Evolutionary conservation across 1,140 invertebrate species (phyloP).

Genomic region (Procambarus virginalis): DNA sequence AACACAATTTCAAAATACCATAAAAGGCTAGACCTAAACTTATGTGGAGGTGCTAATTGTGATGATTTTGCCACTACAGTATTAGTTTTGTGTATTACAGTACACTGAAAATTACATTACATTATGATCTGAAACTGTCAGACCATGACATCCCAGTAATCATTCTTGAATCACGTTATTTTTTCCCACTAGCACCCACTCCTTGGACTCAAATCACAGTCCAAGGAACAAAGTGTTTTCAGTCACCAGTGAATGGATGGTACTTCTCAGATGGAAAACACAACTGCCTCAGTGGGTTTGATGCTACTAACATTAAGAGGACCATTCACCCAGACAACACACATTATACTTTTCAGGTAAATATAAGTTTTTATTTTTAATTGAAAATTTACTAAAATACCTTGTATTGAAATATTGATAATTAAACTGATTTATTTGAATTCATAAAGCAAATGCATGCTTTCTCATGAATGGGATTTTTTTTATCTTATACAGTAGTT

Average conservation of each 20-base stretch:
- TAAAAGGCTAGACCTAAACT: no score
- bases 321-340: slow-evolving; percentile 10
- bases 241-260: slow-evolving; percentile 11
- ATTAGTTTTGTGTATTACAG: background rate
- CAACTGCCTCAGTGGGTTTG: background rate
- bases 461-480: no score
- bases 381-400: no score
- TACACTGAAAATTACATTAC: background rate
- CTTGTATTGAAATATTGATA: no score
- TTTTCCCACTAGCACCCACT: background rate
- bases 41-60: no score
- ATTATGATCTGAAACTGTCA: background rate
- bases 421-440: no score
- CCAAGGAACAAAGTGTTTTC: slow-evolving; percentile 13
- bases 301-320: background rate
- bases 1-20: no score
- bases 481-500: no score
- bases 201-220: slow-evolving; percentile 39
- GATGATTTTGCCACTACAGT: no score
- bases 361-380: no score
- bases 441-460: no score
- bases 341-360: slow-evolving; percentile 24
- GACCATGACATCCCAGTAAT: background rate
- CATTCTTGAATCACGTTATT: no score
- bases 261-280: slow-evolving; percentile 27